A percentile compares a stretch with the other conserved stretches of the same genome.
These are phyloP conservation scores for Chironomus striatipennis DNA, from an alignment of 1,140 invertebrate genomes.

Conservation along the genomic window DNA sequence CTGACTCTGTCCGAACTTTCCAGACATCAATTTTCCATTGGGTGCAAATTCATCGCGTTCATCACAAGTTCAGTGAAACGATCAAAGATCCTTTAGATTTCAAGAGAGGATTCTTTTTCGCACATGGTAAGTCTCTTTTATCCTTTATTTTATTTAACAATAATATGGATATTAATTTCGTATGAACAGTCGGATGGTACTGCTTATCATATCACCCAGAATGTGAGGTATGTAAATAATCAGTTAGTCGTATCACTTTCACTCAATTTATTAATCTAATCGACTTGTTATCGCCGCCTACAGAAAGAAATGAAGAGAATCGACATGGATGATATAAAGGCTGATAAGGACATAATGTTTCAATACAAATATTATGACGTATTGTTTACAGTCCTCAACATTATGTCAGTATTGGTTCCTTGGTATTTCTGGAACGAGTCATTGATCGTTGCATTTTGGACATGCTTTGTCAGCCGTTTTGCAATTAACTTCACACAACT, in stretches of 20 bases:
- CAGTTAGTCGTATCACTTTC: too few species aligned
- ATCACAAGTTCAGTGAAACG: constrained; percentile 95
- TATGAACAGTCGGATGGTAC: neutral
- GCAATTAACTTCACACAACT: constrained; percentile 51
- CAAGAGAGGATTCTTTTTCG: constrained; percentile 65
- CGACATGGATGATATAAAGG: constrained; percentile 59
- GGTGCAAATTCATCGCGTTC: constrained; percentile 88
- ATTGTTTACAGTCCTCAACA: constrained; percentile 73
- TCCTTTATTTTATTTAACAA: neutral
- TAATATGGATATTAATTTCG: too few species aligned
- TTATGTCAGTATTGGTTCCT: constrained; percentile 78
- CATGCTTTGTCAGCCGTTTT: constrained; percentile 68
- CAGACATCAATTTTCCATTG: constrained; percentile 89
- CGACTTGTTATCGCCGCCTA: too few species aligned
- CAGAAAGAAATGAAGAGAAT: constrained; percentile 51
- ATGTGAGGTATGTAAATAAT: constrained; percentile 38
- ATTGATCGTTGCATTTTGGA: constrained; percentile 59
- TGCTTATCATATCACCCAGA: constrained; percentile 41
- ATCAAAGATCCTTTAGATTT: constrained; percentile 95
- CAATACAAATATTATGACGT: constrained; percentile 66
- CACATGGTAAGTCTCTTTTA: constrained; percentile 41
- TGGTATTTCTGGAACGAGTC: constrained; percentile 78
- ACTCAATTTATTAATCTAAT: too few species aligned
- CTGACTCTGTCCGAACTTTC: too few species aligned
- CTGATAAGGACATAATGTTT: constrained; percentile 62